Percentiles rank a stretch among this genome's conserved stretches.
Conservation (phyloP, 2,888 invertebrate genomes). For the Pyrrhia umbra region DNA sequence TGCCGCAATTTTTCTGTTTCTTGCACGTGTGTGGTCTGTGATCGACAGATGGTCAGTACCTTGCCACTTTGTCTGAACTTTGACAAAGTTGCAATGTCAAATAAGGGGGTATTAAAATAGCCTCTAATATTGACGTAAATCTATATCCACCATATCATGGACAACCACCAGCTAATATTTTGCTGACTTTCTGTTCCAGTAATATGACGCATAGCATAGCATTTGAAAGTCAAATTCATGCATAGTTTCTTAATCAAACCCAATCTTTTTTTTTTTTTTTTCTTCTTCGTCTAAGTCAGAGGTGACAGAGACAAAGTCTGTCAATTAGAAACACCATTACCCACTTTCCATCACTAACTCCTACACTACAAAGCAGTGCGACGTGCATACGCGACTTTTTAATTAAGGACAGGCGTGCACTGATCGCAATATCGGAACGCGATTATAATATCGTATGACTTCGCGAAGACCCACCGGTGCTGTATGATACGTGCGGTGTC, state of each 20-base stretch:
- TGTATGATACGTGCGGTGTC: constrained; percentile 84
- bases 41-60: constrained; percentile 6
- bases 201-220: too few species aligned
- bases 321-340: too few species aligned
- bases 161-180: too few species aligned
- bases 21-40: constrained; percentile 16
- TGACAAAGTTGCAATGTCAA: background rate
- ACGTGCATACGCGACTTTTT: constrained; percentile 65
- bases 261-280: too few species aligned
- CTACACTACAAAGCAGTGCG: background rate
- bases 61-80: background rate
- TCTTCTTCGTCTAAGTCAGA: too few species aligned
- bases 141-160: too few species aligned
- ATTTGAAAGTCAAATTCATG: too few species aligned
- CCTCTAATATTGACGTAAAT: too few species aligned
- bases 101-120: background rate
- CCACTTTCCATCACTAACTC: background rate
- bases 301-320: too few species aligned
- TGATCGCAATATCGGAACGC: constrained; percentile 89
- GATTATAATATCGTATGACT: constrained; percentile 90
- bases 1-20: background rate
- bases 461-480: constrained; percentile 86
- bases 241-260: too few species aligned
- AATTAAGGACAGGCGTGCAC: constrained; percentile 88
- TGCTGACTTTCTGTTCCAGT: too few species aligned